phyloP scores from a whole-genome alignment of 2,113 vertebrate genomes.

The Anthoscopus minutus region DNA sequence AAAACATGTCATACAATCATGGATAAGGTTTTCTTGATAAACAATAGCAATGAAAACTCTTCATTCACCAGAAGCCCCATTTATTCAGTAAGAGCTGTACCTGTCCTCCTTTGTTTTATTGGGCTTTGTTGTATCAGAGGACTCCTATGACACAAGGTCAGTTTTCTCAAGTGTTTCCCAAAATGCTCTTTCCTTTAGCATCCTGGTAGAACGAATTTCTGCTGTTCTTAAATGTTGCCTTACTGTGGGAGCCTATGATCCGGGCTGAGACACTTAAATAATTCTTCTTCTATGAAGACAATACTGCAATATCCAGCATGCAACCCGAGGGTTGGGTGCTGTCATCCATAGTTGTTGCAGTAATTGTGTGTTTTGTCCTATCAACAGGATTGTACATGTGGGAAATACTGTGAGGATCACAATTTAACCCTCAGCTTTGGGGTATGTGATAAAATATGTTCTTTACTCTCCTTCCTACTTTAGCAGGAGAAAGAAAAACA shows the following conservation, averaged over 20 bases:
- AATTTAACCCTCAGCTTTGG: neutral
- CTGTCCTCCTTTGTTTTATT: neutral
- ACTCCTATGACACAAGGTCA: neutral
- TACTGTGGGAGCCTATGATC: neutral
- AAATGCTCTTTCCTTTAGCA: neutral
- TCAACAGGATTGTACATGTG: neutral
- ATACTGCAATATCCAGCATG: neutral
- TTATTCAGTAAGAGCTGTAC: neutral
- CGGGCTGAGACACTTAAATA: neutral
- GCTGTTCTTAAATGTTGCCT: neutral
- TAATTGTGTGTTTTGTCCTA: neutral
- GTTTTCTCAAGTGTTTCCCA: neutral
- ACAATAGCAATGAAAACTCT: neutral
- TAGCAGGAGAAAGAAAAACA: neutral
- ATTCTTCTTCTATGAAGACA: neutral
- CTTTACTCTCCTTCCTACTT: neutral
- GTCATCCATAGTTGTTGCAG: neutral
- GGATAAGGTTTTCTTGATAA: neutral
- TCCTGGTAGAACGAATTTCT: neutral
- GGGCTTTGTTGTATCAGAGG: neutral
- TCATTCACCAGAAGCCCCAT: neutral
- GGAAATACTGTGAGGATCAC: neutral
- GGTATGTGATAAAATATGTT: neutral
- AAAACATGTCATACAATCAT: neutral
- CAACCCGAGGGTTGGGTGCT: neutral